Evolutionary conservation across 2,888 invertebrate genomes (phyloP), one percentile per base, ranked within the genome.

Genomic region (Andrena bicolor): DNA sequence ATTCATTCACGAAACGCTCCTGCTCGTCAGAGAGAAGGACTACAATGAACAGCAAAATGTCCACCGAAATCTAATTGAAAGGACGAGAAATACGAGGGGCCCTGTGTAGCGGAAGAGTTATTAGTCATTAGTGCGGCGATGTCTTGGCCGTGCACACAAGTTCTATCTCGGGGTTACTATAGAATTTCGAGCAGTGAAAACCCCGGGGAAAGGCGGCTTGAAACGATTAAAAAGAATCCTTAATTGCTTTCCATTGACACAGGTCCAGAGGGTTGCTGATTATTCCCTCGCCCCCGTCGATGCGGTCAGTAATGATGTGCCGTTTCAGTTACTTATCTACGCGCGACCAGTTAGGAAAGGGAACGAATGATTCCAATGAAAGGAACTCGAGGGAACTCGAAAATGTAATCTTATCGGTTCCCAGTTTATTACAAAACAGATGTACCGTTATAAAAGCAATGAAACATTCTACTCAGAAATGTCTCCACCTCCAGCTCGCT

Each of bases 161-260:
- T 79, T 79, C 75, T 69, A 56, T 35, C 16, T 26, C 30, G 49
- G 26, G 28, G 20, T 71, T 53, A 41, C n/a, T 4, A n/a, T 66
- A 65, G 35, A 64, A 72, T 60, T 72, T 69, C 41, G 53, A 56
- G n/a, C 10, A 10, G 60, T n/a, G 56, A 53, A 70, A 65, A 74
- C 61, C 26, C 65, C n/a, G 16, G 32, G 13, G 51, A 69, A 13
- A 60, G 28, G 35, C 70, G 56, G 56, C 48, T 80, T 71, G 65
- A 75, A 75, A 71, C 49, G 71, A 81, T 75, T 75, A 75, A 76
- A 82, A 81, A 81, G 76, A 72, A 64, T 28, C 58, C 72, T 71
- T 75, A 71, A 80, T 82, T 82, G 80, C 80, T 70, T 82, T 74
- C 61, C 80, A 75, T 80, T 80, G 82, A 82, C 70, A 66, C 32